Evolutionary conservation across 1,140 invertebrate species (phyloP), one percentile per base, ranked within the genome.

Genomic region (Colletes latitarsis): DNA sequence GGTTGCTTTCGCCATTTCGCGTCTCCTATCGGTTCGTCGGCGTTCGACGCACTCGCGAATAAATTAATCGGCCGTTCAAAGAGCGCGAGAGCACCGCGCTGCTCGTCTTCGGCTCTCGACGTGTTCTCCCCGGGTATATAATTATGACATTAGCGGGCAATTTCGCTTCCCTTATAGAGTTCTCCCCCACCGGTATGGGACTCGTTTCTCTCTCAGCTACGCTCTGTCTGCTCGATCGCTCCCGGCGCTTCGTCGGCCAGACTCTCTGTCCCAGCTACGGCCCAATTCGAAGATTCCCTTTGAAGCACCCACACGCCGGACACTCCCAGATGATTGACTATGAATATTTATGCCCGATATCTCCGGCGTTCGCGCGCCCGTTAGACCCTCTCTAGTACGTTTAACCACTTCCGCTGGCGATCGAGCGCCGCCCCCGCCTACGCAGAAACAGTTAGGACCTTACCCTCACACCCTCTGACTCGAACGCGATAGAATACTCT

Each of bases 21-120:
- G 8, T 3, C 70, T 63, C 60, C 30, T 63, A 41, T 41, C 60
- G 30, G 21, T 60, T 30, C 30, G 30, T 30, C 30, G 30, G 30
- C 30, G 30, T 30, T 60, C 73, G 49, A 49, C 30, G 76, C 57
- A 41, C 53, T 72, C 60, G 78, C 82, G 78, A 82, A 80, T 82
- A 80, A 73, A 82, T 82, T 82, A 82, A 71, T 68, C 77, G 53
- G n/a, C 71, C 64, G 58, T 82, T 80, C 73, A 74, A 74, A 82
- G 64, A 60, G 43, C 53, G 68, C 58, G 46, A 10, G 39, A 67
- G 64, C n/a, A 19, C 41, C 17, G 21, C 19, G 46, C 52, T 19
- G 41, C 70, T 74, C 63, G 41, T 63, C 55, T 58, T 69, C 30
- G 30, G 55, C 53, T 15, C 43, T 52, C 17, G 53, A 46, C 21